phyloP scores from a whole-genome alignment of 2,797 vertebrate species.

The Masticophis lateralis region DNA sequence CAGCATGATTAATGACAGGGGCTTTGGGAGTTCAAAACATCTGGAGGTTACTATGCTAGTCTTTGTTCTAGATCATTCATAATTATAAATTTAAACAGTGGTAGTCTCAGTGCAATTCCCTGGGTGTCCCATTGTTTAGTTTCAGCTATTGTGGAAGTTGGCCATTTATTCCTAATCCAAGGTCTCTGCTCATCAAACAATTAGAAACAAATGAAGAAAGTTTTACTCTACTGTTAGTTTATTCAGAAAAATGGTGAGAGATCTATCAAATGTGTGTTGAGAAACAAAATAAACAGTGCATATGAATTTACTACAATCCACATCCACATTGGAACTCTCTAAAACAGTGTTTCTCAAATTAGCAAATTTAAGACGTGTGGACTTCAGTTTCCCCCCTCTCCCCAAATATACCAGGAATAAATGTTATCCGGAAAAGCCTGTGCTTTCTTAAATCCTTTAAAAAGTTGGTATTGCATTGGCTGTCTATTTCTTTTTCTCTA shows the following conservation, averaged over 20 bases:
- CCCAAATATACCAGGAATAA: not conserved
- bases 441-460: not conserved
- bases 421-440: not conserved
- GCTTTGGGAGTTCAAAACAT: not conserved
- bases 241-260: not conserved
- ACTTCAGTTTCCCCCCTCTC: not conserved
- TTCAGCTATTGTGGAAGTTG: not conserved
- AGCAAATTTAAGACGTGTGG: not conserved
- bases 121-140: not conserved
- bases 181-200: not conserved
- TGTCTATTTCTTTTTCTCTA: not conserved
- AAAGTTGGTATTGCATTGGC: not conserved
- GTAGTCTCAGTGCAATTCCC: not conserved
- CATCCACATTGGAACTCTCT: not conserved
- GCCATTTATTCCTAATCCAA: not conserved
- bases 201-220: not conserved
- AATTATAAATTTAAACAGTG: not conserved
- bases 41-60: not conserved
- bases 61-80: not conserved
- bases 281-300: not conserved
- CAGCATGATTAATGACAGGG: not conserved
- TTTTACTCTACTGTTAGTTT: not conserved
- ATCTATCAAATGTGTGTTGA: not conserved
- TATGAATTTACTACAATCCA: not conserved
- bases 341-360: not conserved